Evolutionary conservation across 2,888 invertebrate species (phyloP).

Genomic region (Drosophila falleni): DNA sequence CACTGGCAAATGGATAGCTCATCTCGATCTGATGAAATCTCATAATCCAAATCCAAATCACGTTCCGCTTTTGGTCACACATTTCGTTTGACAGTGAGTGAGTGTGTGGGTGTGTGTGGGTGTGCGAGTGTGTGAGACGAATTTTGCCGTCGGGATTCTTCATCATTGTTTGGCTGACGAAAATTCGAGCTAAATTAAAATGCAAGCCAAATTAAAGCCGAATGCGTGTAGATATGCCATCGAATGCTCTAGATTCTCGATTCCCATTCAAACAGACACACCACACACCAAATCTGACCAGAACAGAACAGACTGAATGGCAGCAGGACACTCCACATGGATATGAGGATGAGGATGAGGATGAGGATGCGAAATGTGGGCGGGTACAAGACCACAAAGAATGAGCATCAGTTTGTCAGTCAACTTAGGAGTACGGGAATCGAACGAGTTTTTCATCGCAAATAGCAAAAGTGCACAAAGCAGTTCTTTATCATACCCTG

Average conservation of each 20-base stretch:
- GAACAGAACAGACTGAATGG: background rate
- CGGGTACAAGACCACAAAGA: background rate
- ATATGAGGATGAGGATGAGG: background rate
- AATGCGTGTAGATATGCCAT: constrained; percentile 32
- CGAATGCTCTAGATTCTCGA: constrained; percentile 21
- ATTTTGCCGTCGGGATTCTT: background rate
- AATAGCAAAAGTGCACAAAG: constrained; percentile 3
- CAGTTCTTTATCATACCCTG: background rate
- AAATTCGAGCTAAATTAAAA: constrained; percentile 46
- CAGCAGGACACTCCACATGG: constrained; percentile 3
- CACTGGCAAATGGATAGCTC: background rate
- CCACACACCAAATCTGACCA: background rate
- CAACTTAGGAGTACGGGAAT: background rate
- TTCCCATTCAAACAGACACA: constrained; percentile 1
- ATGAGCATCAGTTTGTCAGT: background rate
- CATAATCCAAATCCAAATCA: constrained; percentile 50
- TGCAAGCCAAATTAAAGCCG: constrained; percentile 51
- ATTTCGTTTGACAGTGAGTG: constrained; percentile 16
- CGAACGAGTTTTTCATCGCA: constrained; percentile 6
- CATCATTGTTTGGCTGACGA: constrained; percentile 33
- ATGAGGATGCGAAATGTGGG: background rate
- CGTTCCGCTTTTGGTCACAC: constrained; percentile 40
- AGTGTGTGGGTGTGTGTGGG: too few species aligned
- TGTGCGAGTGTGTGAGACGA: background rate
- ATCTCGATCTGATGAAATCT: constrained; percentile 10